Base-by-base conservation (phyloP, 2,113 vertebrate genomes). In the Esox niger region DNA sequence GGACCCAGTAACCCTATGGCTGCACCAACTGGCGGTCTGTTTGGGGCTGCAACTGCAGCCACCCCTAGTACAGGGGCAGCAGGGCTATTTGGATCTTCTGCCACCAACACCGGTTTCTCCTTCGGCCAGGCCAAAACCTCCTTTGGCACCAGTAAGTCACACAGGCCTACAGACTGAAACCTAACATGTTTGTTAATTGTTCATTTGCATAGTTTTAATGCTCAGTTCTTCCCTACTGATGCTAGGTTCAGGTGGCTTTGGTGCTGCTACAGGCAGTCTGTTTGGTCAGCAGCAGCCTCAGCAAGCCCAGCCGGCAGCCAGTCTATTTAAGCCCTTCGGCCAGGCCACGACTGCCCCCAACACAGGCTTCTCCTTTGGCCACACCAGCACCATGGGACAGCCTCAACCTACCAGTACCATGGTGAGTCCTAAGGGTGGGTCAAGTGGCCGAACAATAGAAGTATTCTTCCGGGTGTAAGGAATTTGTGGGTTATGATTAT, bases 271-370 rank as follows among this genome's bases (percentile, higher is more conserved):
- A 0, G 93, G 93, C 0, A 78, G 94, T 0, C 90, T 98, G 11
- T 99, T 99, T 26, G 91, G 94, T 3, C 93, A 91, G 56, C 84
- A 81, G 17, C 66, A 68, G 33, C 56, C 57, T 11, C 66, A 69
- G 57, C 79, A 67, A 27, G 3, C 2, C 85, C 91, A 73, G 65
- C 89, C 35, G 82, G 86, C 21, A 2, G 81, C 80, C 0, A 96
- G 93, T 54, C 90, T 98, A 6, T 98, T 92, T 86, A 98, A 99
- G 70, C 94, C 97, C 0, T 99, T 98, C 1, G 95, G 93, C 0
- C 91, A 93, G 27, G 68, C 94, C 43, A 95, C 94, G 8, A 97
- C 97, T 0, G 87, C 97, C 0, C 96, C 83, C 65, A 97, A 91
- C 84, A 89, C 94, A 0, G 91, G 94, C 56, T 98, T 98, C 77